A percentile compares a stretch with the other conserved stretches of the same genome.
phyloP scores from a whole-genome alignment of 2,113 vertebrate genomes.

The Archilochus colubris region DNA sequence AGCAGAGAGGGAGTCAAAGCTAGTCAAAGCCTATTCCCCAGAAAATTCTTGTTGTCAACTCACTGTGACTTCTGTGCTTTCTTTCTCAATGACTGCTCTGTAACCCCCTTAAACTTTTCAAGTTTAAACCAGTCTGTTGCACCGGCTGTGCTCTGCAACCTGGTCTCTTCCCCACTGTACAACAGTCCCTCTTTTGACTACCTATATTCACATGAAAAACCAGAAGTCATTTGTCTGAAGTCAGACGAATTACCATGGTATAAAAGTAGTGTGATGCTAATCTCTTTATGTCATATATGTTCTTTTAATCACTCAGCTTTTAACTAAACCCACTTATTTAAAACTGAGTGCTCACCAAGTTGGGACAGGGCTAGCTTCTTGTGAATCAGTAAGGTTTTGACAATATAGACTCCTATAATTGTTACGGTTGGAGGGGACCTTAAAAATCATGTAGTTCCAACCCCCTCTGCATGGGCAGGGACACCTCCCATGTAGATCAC shows the following conservation, averaged over 20 bases:
- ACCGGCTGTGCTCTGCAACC: not conserved
- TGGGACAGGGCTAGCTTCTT: not conserved
- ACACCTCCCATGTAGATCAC: too few relatives aligned
- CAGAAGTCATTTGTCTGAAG: not conserved
- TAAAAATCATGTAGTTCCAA: too few relatives aligned
- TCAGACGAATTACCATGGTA: not conserved
- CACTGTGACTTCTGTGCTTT: not conserved
- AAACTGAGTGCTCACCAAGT: not conserved
- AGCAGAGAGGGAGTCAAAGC: not conserved
- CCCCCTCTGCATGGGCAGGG: too few relatives aligned
- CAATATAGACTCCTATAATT: too few relatives aligned
- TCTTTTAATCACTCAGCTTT: not conserved
- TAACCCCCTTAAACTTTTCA: not conserved
- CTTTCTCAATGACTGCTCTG: not conserved
- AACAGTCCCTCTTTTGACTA: not conserved
- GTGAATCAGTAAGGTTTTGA: not conserved
- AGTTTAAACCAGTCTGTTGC: not conserved
- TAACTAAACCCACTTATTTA: not conserved
- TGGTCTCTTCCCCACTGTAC: not conserved
- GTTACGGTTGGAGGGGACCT: too few relatives aligned
- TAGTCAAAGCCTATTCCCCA: not conserved
- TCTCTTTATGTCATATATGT: not conserved
- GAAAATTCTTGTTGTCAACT: not conserved
- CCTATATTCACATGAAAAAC: not conserved
- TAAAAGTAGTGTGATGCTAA: not conserved